Base-by-base conservation (phyloP, 1,140 invertebrate species). In the Drosophila mojavensis region DNA sequence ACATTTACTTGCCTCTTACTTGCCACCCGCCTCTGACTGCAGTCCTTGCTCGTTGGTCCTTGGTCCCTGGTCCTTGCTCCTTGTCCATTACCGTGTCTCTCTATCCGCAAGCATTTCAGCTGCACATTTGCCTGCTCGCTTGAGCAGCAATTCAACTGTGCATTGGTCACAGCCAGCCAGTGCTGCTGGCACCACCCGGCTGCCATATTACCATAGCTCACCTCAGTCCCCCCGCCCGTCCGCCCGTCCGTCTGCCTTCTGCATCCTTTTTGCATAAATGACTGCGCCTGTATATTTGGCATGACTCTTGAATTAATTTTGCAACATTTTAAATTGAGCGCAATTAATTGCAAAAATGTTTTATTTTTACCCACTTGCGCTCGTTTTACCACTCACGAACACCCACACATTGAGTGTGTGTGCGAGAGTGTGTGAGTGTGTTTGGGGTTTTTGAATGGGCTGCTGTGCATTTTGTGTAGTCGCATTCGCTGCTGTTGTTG, bases 261-360 rank as follows among this genome's bases (percentile, higher is more conserved):
- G 68, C 47, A 24, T 58, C 50, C 68, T 86, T 78, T 86, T 84
- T 89, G 84, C 84, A 89, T 89, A 89, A 89, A 89, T 84, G 84
- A 84, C 85, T 89, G 85, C 80, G 84, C 84, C 85, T 89, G 84
- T 89, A 81, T 89, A 89, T 89, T 89, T 89, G 84, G 84, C 84
- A 89, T 89, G 84, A 89, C 84, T 89, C 85, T 88, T 91, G 90
- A 91, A 91, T 91, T 91, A 91, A 91, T 91, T 91, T 91, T 91
- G 90, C 90, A 91, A 91, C 90, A 91, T 91, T 91, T 91, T 91
- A 91, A 91, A 91, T 91, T 91, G 90, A 90, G 85, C 85, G 90
- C 90, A 91, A 91, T 91, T 91, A 91, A 91, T 91, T 91, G 79
- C 86, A 80, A 89, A 89, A 89, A 89, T 89, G 84, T 89, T 89